Base-by-base conservation (phyloP, 2,113 vertebrate species). In the Lycocorax pyrrhopterus region DNA sequence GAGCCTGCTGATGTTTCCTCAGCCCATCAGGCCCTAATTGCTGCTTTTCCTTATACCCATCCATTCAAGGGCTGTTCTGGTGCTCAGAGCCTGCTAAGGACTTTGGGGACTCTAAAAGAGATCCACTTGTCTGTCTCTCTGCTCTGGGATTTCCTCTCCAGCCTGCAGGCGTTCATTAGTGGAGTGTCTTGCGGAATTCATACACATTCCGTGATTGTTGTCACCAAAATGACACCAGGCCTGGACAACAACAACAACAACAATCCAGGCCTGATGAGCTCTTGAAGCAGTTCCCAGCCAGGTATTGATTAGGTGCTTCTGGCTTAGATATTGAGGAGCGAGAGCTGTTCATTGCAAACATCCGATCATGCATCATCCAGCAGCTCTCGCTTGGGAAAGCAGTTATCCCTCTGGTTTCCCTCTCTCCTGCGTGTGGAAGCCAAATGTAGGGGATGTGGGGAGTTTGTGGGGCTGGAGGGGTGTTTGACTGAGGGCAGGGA, bases 241-340 rank as follows among this genome's bases (percentile, higher is more conserved):
- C 72, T 43, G 72, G 33, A 35, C 25, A 53, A 4, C 78, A 75
- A 16, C 66, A 75, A 15, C 64, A 68, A 13, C 68, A 46, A 56
- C 18, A 53, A 53, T 29, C 53, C 56, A 27, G 51, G 69, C 46
- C 75, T 64, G 84, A 71, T 5, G 19, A 81, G 29, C 66, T 91
- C 53, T 32, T 68, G 15, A 46, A 71, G 59, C 58, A 35, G 41
- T 55, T 60, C 52, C 85, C 81, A 91, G 66, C 12, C 7, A 2
- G 60, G 18, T 95, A 93, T 92, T 88, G 94, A 95, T 96, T 27
- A 39, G 56, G 33, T 35, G 43, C 22, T 35, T 87, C 90, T 84
- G 60, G 72, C 59, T 94, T 39, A 51, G n/a, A 27, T 72, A 13
- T 23, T 46, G 49, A 75, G 49, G 29, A 76, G 33, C 68, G 81